Evolutionary conservation across 2,888 invertebrate species (phyloP).

Genomic region (Tholera decimalis): DNA sequence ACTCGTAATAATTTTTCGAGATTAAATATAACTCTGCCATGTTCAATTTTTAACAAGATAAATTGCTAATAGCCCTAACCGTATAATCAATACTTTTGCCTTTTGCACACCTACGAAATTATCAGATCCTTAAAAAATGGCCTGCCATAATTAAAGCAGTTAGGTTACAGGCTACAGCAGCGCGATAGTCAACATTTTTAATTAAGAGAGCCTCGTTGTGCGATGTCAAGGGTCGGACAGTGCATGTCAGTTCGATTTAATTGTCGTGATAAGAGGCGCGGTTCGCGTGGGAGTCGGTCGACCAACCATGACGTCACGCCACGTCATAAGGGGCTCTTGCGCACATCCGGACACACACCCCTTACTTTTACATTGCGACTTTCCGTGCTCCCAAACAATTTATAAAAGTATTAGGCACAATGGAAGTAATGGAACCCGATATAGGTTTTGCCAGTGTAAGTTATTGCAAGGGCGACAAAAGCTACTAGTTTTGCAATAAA

Average conservation of each 20-base stretch:
- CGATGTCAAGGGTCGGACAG: conserved; percentile 68
- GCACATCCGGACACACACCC: conserved; percentile 68
- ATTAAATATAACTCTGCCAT: conserved; percentile 36
- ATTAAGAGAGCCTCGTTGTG: conserved; percentile 71
- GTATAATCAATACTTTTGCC: conserved; percentile 16
- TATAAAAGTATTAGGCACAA: neutral
- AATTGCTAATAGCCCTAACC: conserved; percentile 18
- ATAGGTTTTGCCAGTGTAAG: neutral
- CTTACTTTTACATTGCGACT: conserved; percentile 56
- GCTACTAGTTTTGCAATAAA: neutral
- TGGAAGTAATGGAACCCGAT: neutral
- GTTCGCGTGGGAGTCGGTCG: conserved; percentile 80
- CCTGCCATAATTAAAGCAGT: conserved; percentile 28
- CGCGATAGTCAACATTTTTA: conserved; percentile 61
- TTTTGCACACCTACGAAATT: conserved; percentile 24
- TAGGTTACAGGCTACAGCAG: conserved; percentile 44
- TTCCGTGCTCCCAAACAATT: neutral
- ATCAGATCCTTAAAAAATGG: no score
- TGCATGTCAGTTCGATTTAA: conserved; percentile 83
- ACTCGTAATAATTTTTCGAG: conserved; percentile 43
- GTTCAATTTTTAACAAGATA: conserved; percentile 26
- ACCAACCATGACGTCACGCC: conserved; percentile 77
- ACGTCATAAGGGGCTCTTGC: conserved; percentile 77
- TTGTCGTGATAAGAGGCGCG: conserved; percentile 80
- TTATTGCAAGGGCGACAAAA: neutral